Evolutionary conservation across 92 coral and sea anemone species (phyloP), one percentile per base, ranked within the genome.

Genomic region (Heteractis magnifica): DNA sequence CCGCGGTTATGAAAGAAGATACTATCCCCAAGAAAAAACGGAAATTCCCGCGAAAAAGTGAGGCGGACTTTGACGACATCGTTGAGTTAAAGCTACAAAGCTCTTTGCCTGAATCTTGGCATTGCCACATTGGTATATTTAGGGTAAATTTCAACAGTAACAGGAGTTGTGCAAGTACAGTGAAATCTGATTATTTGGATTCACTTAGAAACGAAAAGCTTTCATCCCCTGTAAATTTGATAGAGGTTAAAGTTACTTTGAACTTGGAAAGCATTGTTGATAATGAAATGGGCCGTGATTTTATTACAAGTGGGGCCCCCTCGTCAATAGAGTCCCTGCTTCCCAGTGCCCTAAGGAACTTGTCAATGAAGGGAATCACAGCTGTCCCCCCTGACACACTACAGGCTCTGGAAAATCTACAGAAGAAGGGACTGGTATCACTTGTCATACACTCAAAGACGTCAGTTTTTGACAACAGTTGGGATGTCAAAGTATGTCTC

Each of bases 401-500:
- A 44, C 71, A 81, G 58, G 93, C 97, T 7, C 16, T 97, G 6
- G 87, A 70, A 14, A 90, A 82, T 70, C 86, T 94, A 41, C 93
- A 94, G 83, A 85, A 75, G 68, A 92, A 90, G 81, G 90, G 94
- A 20, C 20, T 90, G 49, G 52, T 91, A 6, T 84, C 86, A n/a
- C 84, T 97, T 49, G 85, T 94, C n/a, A 23, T 84, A 68, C 82
- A 65, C 4, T 58, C 86, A 34, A 77, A 72, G 48, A 79, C 79
- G 4, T 71, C 65, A 5, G 60, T 82, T 68, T 84, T 83, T 56
- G 85, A 82, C 58, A 81, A 83, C 26, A 20, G 65, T 56, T 87
- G 92, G 90, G 82, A 87, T 48, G 85, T 97, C 16, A 58, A 79
- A 49, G 93, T 97, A 62, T 97, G 95, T 65, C 81, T 97, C 53